Base-by-base conservation (phyloP, 1,140 invertebrate genomes). In the Lysiphlebus fabarum region DNA sequence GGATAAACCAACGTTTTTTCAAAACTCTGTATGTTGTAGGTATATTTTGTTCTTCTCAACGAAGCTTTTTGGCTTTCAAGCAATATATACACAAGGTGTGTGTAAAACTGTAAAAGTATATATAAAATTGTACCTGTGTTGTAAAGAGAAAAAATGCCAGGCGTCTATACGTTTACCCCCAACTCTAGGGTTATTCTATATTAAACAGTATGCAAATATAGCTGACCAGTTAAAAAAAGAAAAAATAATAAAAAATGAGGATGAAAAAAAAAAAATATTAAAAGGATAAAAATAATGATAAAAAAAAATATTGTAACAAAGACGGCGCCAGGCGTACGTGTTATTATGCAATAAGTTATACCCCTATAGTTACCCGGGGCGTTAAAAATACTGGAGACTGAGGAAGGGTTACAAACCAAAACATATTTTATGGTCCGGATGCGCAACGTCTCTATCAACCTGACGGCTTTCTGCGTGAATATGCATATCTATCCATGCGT, bases 261-360 rank as follows among this genome's bases (percentile, higher is more conserved):
- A 17, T 17, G 17, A 17, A 17, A 17, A 17, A 17, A 17, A 17
- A 17, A 17, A 17, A 17, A 17, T 17, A 17, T 17, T 17, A 17
- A 17, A 17, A 17, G 17, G 17, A 17, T 17, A 17, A 17, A 17
- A 17, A 17, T 17, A 17, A 17, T 17, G 17, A 17, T 17, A n/a
- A 42, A 51, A 42, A 40, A 74, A 73, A 75, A 75, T 73, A 70
- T 66, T 73, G 65, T 72, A 72, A 74, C 71, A 72, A 72, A 64
- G 68, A 73, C 70, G 73, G 66, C 56, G 57, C 33, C 59, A 59
- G 63, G 63, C 67, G 67, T 26, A 26, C 17, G 17, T 78, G 73
- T 77, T 76, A 79, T 79, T 79, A 78, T 77, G 75, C 74, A 76
- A 78, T 79, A 77, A 77, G 68, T 79, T 78, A 75, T 65, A 42